Conservation (phyloP, 2,113 vertebrate genomes). For the Tretioscincus oriximinensis region DNA sequence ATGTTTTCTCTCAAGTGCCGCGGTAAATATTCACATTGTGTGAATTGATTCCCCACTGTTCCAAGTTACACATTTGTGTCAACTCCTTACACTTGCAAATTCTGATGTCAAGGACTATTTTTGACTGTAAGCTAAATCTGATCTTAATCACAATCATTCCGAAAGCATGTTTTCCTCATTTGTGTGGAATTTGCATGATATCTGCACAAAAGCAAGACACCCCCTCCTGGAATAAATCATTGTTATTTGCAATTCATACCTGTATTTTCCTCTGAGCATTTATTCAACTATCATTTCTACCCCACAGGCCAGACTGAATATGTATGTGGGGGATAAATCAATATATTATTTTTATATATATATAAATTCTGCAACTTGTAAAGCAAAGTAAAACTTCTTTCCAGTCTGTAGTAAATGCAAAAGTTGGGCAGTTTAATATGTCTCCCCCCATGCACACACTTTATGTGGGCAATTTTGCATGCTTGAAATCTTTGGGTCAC, state of each 20-base stretch:
- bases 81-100: constrained; percentile 1
- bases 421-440: constrained; percentile 4
- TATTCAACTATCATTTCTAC: not conserved
- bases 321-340: not conserved
- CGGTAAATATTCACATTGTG: not conserved
- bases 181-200: constrained; percentile 36
- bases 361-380: too few relatives aligned
- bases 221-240: constrained; percentile 11
- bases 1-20: not conserved
- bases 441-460: too few relatives aligned
- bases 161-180: constrained; percentile 32
- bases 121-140: constrained; percentile 13
- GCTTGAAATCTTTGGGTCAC: not conserved
- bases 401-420: not conserved
- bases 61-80: not conserved
- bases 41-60: not conserved
- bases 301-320: constrained; percentile 1
- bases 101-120: not conserved
- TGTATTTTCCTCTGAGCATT: not conserved
- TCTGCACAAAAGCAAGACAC: constrained; percentile 22
- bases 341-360: not conserved
- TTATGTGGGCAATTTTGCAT: not conserved
- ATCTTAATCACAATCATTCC: constrained; percentile 18
- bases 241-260: constrained; percentile 22
- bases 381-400: not conserved